Evolutionary conservation across 23 tunicate species (phyloP).

Genomic region (Halocynthia roretzi): DNA sequence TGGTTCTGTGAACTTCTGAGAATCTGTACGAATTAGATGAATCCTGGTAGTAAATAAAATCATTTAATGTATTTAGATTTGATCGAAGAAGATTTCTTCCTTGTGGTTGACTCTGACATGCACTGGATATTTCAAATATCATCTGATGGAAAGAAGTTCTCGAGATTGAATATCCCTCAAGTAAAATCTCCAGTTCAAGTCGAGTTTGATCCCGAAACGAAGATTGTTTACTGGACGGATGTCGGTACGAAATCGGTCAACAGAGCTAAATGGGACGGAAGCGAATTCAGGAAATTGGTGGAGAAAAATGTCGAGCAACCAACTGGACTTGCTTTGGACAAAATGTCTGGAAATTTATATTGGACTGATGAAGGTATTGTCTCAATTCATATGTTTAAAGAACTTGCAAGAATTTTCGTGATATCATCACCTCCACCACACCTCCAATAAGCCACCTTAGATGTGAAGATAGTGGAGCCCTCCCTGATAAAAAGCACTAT

Average conservation of each 20-base stretch:
- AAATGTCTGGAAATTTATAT: conserved; percentile 43
- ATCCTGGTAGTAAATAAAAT: too few relatives aligned
- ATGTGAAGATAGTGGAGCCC: too few relatives aligned
- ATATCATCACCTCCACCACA: neutral
- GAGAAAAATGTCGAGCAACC: conserved; percentile 54
- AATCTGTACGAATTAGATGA: too few relatives aligned
- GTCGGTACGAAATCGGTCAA: conserved; percentile 53
- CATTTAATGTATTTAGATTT: conserved; percentile 14
- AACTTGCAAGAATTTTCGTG: neutral
- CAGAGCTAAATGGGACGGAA: conserved; percentile 60
- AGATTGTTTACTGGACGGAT: conserved; percentile 69
- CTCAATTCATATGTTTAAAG: neutral
- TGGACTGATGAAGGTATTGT: conserved; percentile 78
- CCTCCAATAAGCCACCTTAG: too few relatives aligned
- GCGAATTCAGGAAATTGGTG: conserved; percentile 33
- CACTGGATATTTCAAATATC: conserved; percentile 78
- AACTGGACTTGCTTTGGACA: conserved; percentile 59
- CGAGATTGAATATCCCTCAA: conserved; percentile 38
- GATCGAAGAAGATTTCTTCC: conserved; percentile 39
- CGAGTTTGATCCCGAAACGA: conserved; percentile 52
- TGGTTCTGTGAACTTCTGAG: too few relatives aligned
- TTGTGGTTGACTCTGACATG: conserved; percentile 75
- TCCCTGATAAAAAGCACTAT: too few relatives aligned
- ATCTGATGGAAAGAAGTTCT: conserved; percentile 31
- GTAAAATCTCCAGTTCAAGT: conserved; percentile 58